These are phyloP conservation scores for Ctenosaura bakeri DNA, from an alignment of 2,797 vertebrate species.

Conservation along the genomic window DNA sequence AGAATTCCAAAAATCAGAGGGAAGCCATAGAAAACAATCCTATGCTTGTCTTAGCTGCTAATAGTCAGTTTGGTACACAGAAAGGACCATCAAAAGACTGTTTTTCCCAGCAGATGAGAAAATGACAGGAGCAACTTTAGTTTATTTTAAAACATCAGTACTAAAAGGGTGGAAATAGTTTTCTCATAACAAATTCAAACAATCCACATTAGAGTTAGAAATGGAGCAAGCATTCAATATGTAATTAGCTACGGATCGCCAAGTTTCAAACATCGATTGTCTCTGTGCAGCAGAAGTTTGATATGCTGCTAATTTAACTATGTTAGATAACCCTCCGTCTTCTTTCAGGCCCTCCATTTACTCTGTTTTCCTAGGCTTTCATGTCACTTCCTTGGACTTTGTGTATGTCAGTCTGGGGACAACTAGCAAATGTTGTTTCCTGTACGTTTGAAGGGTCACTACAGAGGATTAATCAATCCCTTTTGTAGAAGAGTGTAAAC, in stretches of 20 bases:
- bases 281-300: not conserved
- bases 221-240: not conserved
- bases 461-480: not conserved
- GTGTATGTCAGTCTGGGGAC: not conserved
- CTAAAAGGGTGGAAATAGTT: not conserved
- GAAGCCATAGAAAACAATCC: not conserved
- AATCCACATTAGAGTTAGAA: not conserved
- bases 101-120: not conserved
- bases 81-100: no score
- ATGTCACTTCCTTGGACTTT: not conserved
- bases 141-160: not conserved
- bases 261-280: not conserved
- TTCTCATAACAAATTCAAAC: not conserved
- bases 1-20: not conserved
- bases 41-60: not conserved
- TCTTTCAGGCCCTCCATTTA: not conserved
- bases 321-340: not conserved
- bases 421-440: not conserved
- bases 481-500: no score
- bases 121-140: not conserved
- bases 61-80: not conserved
- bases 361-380: not conserved
- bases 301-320: slow-evolving; percentile 5
- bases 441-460: not conserved
- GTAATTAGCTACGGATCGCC: slow-evolving; percentile 5